Conservation (phyloP, 2,888 invertebrate species). For the Brassicogethes aeneus region DNA sequence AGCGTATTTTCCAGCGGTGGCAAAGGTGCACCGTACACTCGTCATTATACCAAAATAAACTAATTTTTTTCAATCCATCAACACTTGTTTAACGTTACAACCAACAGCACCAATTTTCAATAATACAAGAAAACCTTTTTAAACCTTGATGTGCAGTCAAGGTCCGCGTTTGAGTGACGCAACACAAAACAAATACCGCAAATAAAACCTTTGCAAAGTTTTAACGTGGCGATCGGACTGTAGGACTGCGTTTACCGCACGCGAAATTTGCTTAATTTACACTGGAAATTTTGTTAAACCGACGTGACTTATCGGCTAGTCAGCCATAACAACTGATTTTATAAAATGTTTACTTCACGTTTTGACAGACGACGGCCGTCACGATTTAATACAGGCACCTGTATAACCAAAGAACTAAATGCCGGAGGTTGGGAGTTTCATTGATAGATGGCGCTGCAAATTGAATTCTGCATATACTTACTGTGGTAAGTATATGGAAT, state of each 20-base stretch:
- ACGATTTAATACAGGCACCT: neutral
- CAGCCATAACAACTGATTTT: constrained; percentile 13
- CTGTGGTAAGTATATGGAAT: too few species aligned
- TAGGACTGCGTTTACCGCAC: too few species aligned
- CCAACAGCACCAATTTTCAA: neutral
- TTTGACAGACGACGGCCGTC: constrained; percentile 6
- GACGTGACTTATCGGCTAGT: constrained; percentile 14
- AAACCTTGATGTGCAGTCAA: constrained; percentile 33
- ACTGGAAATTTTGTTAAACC: constrained; percentile 18
- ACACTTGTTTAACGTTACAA: neutral
- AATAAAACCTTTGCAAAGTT: too few species aligned
- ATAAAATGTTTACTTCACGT: constrained; percentile 8
- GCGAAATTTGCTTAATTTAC: too few species aligned
- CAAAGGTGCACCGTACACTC: constrained; percentile 39
- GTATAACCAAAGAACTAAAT: too few species aligned
- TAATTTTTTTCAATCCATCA: constrained; percentile 8
- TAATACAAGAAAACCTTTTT: neutral
- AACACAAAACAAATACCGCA: constrained; percentile 18
- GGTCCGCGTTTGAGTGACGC: constrained; percentile 32
- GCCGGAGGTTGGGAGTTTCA: too few species aligned
- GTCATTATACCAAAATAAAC: constrained; percentile 31
- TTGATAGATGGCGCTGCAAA: too few species aligned
- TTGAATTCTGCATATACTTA: too few species aligned
- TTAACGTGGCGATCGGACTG: too few species aligned
- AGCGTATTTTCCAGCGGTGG: constrained; percentile 38